Conservation (phyloP, 2,888 invertebrate species). For the Amiota communis region DNA sequence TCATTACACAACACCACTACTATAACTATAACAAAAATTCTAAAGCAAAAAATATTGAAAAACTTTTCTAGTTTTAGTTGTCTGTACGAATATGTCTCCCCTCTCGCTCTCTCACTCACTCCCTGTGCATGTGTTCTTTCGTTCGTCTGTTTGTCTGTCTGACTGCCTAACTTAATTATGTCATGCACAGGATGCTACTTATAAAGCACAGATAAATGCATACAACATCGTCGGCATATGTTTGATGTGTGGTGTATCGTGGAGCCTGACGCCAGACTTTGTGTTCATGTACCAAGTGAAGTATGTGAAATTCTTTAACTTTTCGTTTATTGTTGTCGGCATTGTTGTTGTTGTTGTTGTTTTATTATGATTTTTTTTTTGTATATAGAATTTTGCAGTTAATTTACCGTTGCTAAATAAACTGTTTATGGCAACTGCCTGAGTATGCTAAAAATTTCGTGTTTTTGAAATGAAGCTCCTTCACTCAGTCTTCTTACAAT, state of each 20-base stretch:
- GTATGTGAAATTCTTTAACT: constrained; percentile 11
- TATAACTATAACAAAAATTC: background rate
- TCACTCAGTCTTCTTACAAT: background rate
- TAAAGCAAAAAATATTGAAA: background rate
- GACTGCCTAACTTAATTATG: constrained; percentile 22
- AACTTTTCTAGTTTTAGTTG: constrained; percentile 20
- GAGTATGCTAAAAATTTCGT: constrained; percentile 64
- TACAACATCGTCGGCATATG: too few relatives aligned
- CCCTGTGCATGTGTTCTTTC: too few relatives aligned
- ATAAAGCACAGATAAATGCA: constrained; percentile 14
- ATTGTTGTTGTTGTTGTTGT: constrained; percentile 34
- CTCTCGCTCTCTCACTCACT: too few relatives aligned
- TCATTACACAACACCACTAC: background rate
- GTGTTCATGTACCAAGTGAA: background rate
- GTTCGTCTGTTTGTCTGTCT: too few relatives aligned
- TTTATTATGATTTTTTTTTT: constrained; percentile 29
- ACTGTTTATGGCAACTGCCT: constrained; percentile 64
- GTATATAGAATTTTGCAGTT: constrained; percentile 58
- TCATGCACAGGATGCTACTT: constrained; percentile 23
- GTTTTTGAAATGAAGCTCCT: constrained; percentile 8
- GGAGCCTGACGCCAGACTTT: too few relatives aligned
- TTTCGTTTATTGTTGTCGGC: background rate
- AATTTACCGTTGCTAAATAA: constrained; percentile 71
- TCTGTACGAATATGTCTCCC: background rate
- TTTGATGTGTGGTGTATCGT: too few relatives aligned